Conservation (phyloP, 2,797 vertebrate genomes). For the Lycodopsis pacificus region DNA sequence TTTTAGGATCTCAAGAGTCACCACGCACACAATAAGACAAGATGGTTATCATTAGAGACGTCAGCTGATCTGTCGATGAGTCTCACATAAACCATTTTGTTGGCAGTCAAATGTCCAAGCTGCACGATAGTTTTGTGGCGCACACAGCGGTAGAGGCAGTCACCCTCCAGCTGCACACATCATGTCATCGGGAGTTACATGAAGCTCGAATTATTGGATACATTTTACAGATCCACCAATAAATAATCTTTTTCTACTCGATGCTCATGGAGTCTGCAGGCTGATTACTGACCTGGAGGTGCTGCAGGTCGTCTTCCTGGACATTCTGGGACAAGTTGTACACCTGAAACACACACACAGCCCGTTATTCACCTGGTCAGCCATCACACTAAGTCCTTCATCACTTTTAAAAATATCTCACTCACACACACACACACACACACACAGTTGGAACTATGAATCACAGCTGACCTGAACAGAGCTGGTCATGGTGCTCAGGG, state of each 20-base stretch:
- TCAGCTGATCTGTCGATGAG: too few relatives aligned
- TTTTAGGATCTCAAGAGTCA: too few relatives aligned
- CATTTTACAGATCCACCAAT: neutral
- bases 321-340: constrained; percentile 97
- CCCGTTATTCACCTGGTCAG: neutral
- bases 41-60: too few relatives aligned
- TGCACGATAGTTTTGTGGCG: too few relatives aligned
- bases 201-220: neutral
- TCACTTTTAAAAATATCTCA: neutral
- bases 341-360: constrained; percentile 85
- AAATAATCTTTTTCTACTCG: neutral
- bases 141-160: too few relatives aligned
- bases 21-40: too few relatives aligned
- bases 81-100: too few relatives aligned
- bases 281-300: constrained; percentile 88
- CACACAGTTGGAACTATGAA: neutral
- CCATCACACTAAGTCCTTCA: neutral
- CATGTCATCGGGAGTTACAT: too few relatives aligned
- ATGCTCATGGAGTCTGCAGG: neutral
- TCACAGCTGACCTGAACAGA: constrained; percentile 89
- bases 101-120: too few relatives aligned
- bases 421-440: too few relatives aligned
- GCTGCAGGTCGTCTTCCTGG: constrained; percentile 97
- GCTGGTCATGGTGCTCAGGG: constrained; percentile 97
- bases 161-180: too few relatives aligned